Evolutionary conservation across 2,797 vertebrate genomes (phyloP), one percentile per base, ranked within the genome.

Genomic region (Dendrocincla tyrannina): DNA sequence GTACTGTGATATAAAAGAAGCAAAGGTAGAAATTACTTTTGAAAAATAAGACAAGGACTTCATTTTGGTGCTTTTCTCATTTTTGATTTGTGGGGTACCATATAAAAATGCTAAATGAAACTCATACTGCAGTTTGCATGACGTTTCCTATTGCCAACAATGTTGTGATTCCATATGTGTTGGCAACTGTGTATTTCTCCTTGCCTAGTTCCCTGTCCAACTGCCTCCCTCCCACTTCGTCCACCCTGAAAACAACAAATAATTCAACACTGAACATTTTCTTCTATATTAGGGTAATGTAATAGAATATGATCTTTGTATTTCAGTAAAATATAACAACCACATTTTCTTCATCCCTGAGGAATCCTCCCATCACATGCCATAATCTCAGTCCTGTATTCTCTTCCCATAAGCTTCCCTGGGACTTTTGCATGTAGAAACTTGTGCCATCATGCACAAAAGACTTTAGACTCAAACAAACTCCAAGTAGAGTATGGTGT

Each of bases 61-160:
- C 60, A 79, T 70, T 95, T 69, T 75, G 41, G 5, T 74, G 30
- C 9, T 74, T 88, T 80, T 33, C 28, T 93, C 24, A 6, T 82
- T 94, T 85, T 75, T n/a, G 25, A 5, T 69, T 59, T 85, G 16
- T 67, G 7, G 8, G 10, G 17, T 80, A 77, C 19, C 32, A 59
- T 89, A 81, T 88, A 94, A 93, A 93, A 94, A 82, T 37, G 47
- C 10, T 66, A 88, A 92, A 88, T 86, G 47, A 88, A 93, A 73
- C 13, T 93, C 47, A 59, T 47, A 56, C 17, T 79, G 30, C 50
- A 49, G 47, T 73, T 95, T 85, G 23, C 89, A 89, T 87, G 68
- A 85, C 44, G 46, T 55, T 80, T 91, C 4, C 0, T 59, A 93
- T 89, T 66, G 91, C 91, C 94, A 95, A 53, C 67, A 75, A 47